Conservation (phyloP, 2,888 invertebrate species). For the Cylindroiulus punctatus region DNA sequence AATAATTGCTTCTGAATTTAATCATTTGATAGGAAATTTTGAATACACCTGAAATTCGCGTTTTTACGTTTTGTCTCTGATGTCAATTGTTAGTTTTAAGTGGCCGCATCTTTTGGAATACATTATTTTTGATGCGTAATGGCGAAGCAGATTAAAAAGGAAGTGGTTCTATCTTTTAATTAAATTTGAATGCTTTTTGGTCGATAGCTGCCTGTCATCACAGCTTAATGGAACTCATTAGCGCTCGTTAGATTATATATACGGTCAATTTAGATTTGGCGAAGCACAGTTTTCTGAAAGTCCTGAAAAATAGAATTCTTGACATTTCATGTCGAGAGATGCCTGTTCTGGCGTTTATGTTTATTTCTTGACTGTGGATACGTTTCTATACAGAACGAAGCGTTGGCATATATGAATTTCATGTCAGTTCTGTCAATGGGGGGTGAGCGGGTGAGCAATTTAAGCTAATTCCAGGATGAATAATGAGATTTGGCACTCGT, state of each 20-base stretch:
- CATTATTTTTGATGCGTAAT: neutral
- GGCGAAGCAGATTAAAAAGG: neutral
- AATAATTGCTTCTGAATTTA: neutral
- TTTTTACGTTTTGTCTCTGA: neutral
- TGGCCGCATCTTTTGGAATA: neutral
- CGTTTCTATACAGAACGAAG: neutral
- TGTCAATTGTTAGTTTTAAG: neutral
- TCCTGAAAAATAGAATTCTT: neutral
- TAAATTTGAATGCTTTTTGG: constrained; percentile 9
- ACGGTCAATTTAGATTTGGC: neutral
- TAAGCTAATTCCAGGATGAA: constrained; percentile 16
- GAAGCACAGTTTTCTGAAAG: neutral
- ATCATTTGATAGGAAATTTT: neutral
- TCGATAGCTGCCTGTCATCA: neutral
- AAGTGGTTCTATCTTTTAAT: neutral
- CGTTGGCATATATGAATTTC: neutral
- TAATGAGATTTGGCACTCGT: constrained; percentile 37
- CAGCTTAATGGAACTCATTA: constrained; percentile 1
- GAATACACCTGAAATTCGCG: neutral
- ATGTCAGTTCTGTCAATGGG: constrained; percentile 11
- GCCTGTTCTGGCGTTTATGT: neutral
- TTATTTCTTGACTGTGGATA: neutral
- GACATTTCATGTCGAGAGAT: neutral
- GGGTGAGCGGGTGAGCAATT: neutral
- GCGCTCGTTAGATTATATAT: neutral